Evolutionary conservation across 2,113 vertebrate species (phyloP).

Genomic region (Leucosticte australis): DNA sequence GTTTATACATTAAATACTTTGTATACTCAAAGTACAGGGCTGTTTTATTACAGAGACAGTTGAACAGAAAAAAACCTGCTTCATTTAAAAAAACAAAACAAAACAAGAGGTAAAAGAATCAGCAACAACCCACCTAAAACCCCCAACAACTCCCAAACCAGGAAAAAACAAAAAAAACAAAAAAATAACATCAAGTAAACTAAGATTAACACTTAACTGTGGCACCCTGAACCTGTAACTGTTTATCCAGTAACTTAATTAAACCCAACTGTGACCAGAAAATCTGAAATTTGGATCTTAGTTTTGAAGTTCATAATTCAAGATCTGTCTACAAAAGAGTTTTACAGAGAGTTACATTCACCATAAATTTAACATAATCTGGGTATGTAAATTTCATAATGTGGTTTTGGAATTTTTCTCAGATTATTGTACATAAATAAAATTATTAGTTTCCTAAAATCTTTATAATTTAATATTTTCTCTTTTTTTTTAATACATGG

Average conservation of each 20-base stretch:
- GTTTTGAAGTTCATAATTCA: neutral
- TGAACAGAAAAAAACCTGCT: neutral
- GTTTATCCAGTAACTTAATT: neutral
- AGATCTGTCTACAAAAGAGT: neutral
- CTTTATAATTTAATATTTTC: neutral
- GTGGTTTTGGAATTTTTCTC: neutral
- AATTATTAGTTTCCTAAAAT: neutral
- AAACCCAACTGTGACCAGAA: neutral
- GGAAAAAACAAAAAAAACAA: neutral
- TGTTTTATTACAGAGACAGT: neutral
- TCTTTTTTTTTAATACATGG: neutral
- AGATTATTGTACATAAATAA: neutral
- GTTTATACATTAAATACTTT: neutral
- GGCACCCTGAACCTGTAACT: neutral
- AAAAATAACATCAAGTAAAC: neutral
- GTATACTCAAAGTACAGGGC: neutral
- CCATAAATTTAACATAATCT: neutral
- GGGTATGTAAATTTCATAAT: neutral
- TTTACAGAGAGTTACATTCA: neutral
- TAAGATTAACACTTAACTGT: neutral
- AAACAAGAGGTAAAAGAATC: neutral
- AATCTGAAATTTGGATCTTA: neutral
- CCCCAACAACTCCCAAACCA: neutral
- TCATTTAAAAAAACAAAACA: neutral
- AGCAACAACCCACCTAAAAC: neutral